Evolutionary conservation across 2,888 invertebrate genomes (phyloP).

Genomic region (Caprella mutica): DNA sequence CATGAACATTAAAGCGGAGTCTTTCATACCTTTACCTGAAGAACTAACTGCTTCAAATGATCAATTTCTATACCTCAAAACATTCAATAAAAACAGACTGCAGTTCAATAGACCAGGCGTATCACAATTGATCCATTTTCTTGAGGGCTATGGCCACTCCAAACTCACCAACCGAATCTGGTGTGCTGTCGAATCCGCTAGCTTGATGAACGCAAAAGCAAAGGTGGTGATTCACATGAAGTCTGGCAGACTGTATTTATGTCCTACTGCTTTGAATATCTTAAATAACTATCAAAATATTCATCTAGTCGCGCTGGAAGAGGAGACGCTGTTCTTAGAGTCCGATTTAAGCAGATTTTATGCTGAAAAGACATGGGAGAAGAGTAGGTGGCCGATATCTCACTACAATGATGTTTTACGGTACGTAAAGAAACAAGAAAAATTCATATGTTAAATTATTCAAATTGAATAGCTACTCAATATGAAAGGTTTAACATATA

Average conservation of each 20-base stretch:
- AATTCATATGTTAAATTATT: too few relatives aligned
- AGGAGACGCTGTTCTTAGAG: slow-evolving; percentile 7
- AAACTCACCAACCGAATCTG: slow-evolving; percentile 22
- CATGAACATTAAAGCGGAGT: too few relatives aligned
- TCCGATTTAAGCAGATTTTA: slow-evolving; percentile 20
- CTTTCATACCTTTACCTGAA: too few relatives aligned
- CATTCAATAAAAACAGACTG: too few relatives aligned
- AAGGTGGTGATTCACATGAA: slow-evolving; percentile 24
- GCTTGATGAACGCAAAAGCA: slow-evolving; percentile 12
- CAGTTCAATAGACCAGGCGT: too few relatives aligned
- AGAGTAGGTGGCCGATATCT: slow-evolving; percentile 14
- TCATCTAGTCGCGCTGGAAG: slow-evolving; percentile 9
- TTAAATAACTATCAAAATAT: slow-evolving; percentile 10
- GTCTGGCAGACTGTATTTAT: neutral
- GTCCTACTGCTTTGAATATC: neutral
- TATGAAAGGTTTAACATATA: too few relatives aligned
- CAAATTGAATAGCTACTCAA: too few relatives aligned
- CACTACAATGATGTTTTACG: slow-evolving; percentile 27
- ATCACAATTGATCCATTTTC: slow-evolving; percentile 21
- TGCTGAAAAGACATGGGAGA: slow-evolving; percentile 10
- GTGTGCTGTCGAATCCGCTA: slow-evolving; percentile 32
- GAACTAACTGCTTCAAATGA: too few relatives aligned
- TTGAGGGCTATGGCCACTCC: slow-evolving; percentile 18
- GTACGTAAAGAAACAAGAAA: slow-evolving; percentile 3
- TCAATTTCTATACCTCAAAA: too few relatives aligned